These are phyloP conservation scores for Paelopatides confundens DNA, from an alignment of 53 echinoderm and acorn worm genomes.

Conservation along the genomic window DNA sequence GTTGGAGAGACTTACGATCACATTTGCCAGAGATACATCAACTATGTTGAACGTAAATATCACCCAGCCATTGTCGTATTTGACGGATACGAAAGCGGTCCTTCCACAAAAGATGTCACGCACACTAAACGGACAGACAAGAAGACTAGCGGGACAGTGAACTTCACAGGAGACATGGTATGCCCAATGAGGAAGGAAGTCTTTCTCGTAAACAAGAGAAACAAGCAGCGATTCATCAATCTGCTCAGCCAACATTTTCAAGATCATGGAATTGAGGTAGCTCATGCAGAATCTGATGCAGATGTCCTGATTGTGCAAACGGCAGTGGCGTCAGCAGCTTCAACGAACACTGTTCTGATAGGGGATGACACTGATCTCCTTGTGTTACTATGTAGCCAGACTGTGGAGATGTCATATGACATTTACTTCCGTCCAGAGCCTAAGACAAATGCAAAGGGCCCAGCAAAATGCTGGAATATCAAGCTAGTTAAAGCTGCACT, in stretches of 20 bases:
- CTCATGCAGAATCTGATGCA: slow-evolving; percentile 39
- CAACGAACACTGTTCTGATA: background rate
- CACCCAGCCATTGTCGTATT: slow-evolving; percentile 17
- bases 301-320: slow-evolving; percentile 42
- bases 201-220: slow-evolving; percentile 1
- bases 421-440: slow-evolving; percentile 20
- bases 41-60: slow-evolving; percentile 18
- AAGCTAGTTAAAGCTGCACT: background rate
- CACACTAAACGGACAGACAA: slow-evolving; percentile 7
- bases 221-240: slow-evolving; percentile 39
- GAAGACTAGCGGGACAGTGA: background rate
- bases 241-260: background rate
- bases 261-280: background rate
- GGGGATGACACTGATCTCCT: slow-evolving; percentile 52
- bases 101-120: slow-evolving; percentile 16
- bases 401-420: background rate
- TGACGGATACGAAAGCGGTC: slow-evolving; percentile 34
- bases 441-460: slow-evolving; percentile 6
- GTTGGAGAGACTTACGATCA: slow-evolving; percentile 23
- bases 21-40: slow-evolving; percentile 12
- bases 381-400: slow-evolving; percentile 38
- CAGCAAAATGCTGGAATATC: slow-evolving; percentile 35
- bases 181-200: too few species aligned
- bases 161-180: too few species aligned
- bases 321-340: slow-evolving; percentile 35